Evolutionary conservation across 92 coral and sea anemone genomes (phyloP).

Genomic region (Phymanthus crucifer): DNA sequence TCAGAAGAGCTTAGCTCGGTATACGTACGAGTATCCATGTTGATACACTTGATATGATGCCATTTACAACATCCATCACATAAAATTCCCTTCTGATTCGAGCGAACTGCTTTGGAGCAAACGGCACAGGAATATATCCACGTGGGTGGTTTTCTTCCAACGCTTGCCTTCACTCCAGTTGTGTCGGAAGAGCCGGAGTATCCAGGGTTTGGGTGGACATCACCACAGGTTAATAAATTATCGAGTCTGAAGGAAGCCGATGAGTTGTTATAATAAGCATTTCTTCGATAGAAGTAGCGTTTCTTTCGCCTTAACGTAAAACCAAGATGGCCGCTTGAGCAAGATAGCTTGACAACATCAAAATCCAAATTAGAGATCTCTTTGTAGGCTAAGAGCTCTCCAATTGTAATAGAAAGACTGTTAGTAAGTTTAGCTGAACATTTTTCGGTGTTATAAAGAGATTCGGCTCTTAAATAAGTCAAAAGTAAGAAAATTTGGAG

Average conservation of each 20-base stretch:
- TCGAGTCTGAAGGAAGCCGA: slow-evolving; percentile 7
- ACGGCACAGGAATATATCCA: slow-evolving; percentile 41
- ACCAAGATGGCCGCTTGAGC: too few relatives aligned
- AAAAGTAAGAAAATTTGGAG: background rate
- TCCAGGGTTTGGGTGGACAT: slow-evolving; percentile 41
- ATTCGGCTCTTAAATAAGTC: too few relatives aligned
- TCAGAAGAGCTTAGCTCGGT: slow-evolving; percentile 38
- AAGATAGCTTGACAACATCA: too few relatives aligned
- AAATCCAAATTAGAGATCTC: too few relatives aligned
- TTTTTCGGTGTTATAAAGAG: too few relatives aligned
- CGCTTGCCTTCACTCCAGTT: slow-evolving; percentile 15
- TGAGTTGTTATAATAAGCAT: background rate
- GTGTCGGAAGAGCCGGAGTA: slow-evolving; percentile 19
- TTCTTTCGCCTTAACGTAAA: too few relatives aligned
- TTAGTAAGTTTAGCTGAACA: too few relatives aligned
- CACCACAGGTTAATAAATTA: slow-evolving; percentile 34
- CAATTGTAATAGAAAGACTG: too few relatives aligned
- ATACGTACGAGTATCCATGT: slow-evolving; percentile 31
- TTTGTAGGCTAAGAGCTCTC: too few relatives aligned
- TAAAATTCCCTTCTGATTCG: slow-evolving; percentile 44
- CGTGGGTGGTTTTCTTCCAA: slow-evolving; percentile 39
- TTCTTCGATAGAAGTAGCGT: too few relatives aligned
- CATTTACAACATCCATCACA: slow-evolving; percentile 47
- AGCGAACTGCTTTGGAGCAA: slow-evolving; percentile 30
- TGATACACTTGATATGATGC: slow-evolving; percentile 38